Evolutionary conservation across 2,888 invertebrate genomes (phyloP), one percentile per base, ranked within the genome.

Genomic region (Tethea ocularis): DNA sequence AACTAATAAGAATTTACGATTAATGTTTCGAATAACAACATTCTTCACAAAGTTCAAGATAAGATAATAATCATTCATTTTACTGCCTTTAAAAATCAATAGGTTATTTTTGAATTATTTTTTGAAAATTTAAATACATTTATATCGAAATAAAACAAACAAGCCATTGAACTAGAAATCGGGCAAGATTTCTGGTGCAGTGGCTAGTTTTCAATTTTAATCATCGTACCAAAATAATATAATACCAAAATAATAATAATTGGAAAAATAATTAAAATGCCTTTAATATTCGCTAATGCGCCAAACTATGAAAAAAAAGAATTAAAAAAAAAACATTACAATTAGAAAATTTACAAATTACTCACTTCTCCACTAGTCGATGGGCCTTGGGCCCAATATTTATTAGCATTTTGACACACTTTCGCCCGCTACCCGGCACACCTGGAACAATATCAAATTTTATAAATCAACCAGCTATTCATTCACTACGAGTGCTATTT

Each of bases 301-400:
- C 15, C 15, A 38, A 5, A 15, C 8, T 15, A 2, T 5, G n/a
- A 15, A 41, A 41, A n/a, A 7, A 41, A 41, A 7, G 17, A 41
- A 41, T 17, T 15, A 17, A 6, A 41, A 4, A 6, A 15, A 17
- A 15, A 1, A 1, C 15, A 2, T 41, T 36, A 36, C 23, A 57
- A 23, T 17, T 33, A 57, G 41, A 54, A 7, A 22, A 56, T 52
- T 41, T n/a, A n/a, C 17, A 26, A 38, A 13, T 8, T 57, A 84
- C 82, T 86, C 63, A 89, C 89, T 68, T 84, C 80, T 81, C 69
- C 59, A 61, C 63, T 70, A 69, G 71, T 68, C 60, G 64, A 62
- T 83, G 89, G 91, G 89, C 89, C 83, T 76, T 70, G 65, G 84
- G 89, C 89, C 89, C 91, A 79, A 77, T 72, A 66, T 65, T 78